Conservation (phyloP, 2,888 invertebrate genomes). For the Penaeus monodon region DNA sequence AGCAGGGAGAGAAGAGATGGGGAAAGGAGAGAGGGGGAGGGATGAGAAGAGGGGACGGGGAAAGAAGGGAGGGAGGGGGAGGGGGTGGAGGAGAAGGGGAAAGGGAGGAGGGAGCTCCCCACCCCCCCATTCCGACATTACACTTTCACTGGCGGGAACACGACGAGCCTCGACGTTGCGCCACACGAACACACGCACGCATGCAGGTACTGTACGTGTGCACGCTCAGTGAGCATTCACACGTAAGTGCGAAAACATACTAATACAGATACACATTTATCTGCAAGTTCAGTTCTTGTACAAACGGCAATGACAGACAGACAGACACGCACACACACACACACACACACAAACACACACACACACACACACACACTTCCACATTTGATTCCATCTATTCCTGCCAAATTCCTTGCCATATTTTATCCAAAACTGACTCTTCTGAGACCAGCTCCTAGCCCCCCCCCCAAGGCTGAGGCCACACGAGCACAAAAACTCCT, state of each 20-base stretch:
- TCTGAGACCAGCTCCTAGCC: neutral
- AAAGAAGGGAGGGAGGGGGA: neutral
- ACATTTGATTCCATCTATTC: neutral
- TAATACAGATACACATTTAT: neutral
- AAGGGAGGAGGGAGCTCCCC: too few relatives aligned
- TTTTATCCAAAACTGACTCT: neutral
- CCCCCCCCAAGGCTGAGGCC: neutral
- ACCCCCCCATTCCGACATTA: neutral
- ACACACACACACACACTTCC: neutral
- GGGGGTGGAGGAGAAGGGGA: neutral
- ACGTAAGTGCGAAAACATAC: neutral
- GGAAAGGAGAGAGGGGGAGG: too few relatives aligned
- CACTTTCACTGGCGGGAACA: neutral
- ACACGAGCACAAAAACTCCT: too few relatives aligned
- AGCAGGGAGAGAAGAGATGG: too few relatives aligned
- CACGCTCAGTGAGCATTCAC: neutral
- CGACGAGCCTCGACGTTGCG: neutral
- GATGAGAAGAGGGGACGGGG: neutral
- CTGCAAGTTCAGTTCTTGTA: neutral
- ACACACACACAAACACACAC: neutral
- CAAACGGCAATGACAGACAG: neutral
- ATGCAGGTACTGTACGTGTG: neutral
- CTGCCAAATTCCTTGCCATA: neutral
- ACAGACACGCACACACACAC: neutral
- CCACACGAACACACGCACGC: neutral